Evolutionary conservation across 2,888 invertebrate species (phyloP), one percentile per base, ranked within the genome.

Genomic region (Stictocephala bisonia): DNA sequence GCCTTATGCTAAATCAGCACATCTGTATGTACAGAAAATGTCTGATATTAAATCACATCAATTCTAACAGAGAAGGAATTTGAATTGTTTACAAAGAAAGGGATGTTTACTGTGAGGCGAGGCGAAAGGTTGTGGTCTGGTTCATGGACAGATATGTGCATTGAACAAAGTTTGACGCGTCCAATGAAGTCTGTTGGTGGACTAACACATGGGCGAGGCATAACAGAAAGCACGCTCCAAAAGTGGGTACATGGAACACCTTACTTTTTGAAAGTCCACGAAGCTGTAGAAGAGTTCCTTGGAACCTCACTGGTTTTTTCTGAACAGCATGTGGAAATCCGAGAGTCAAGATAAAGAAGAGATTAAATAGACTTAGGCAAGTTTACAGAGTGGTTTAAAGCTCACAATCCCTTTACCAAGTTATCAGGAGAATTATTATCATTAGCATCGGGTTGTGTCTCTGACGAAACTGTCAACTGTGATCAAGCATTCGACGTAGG

Each of bases 171-270:
- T 41, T 24, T 64, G 1, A 64, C 40, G 64, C 22, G 64, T 20
- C n/a, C 18, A 11, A 56, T 56, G 31, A 56, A 56, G 11, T 56
- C 56, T n/a, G n/a, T 18, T 3, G 56, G 56, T n/a, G 67, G 67
- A n/a, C 40, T 70, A 0, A 70, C 69, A 18, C 31, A 70, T 53
- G 70, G 70, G 24, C 31, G 70, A 13, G 70, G 70, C 20, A 53
- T 70, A 20, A 70, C 22, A 27, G 41, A 56, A n/a, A 70, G 22
- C 0, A 56, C 70, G 22, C 13, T 70, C 0, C 11, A 20, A 20
- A 29, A 35, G 56, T 70, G 27, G 70, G 53, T 70, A 40, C 18
- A 9, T 24, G 53, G 70, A n/a, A 31, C 40, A 11, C 70, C 70
- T 6, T 53, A 27, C 22, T 51, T 69, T 22, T 2, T 69, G 1